These are phyloP conservation scores for Notamacropus eugenii DNA, from an alignment of 2,797 vertebrate genomes.

Conservation along the genomic window DNA sequence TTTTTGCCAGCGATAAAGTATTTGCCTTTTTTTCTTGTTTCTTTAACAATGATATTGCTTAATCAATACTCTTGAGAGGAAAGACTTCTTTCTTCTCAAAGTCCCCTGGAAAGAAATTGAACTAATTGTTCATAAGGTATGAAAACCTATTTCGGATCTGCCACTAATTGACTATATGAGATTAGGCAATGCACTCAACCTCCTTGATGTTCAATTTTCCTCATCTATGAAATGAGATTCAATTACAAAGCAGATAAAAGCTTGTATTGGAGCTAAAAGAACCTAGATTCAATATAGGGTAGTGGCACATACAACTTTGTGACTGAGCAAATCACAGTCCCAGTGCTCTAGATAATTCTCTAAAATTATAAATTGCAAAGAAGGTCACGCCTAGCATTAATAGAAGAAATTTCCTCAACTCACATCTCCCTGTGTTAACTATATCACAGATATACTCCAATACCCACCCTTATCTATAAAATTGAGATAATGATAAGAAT, in stretches of 20 bases:
- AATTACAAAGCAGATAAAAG: background rate
- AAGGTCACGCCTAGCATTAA: background rate
- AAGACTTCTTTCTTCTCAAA: background rate
- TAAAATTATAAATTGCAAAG: background rate
- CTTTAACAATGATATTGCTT: background rate
- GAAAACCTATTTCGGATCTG: background rate
- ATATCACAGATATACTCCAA: background rate
- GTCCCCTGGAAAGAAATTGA: background rate
- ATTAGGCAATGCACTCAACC: background rate
- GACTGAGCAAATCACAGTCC: background rate
- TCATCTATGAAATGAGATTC: background rate
- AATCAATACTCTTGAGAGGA: background rate
- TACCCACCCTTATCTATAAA: background rate
- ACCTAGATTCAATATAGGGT: background rate
- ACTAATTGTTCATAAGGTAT: background rate
- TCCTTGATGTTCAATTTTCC: background rate
- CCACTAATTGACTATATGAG: background rate
- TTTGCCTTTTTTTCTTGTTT: background rate
- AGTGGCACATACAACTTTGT: background rate
- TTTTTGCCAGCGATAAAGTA: background rate
- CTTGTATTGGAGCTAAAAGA: background rate
- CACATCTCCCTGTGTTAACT: background rate
- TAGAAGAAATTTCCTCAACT: background rate
- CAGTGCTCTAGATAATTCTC: background rate
- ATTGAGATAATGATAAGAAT: background rate